Evolutionary conservation across 2,888 invertebrate species (phyloP), one percentile per base, ranked within the genome.

Genomic region (Tetragonula carbonaria): DNA sequence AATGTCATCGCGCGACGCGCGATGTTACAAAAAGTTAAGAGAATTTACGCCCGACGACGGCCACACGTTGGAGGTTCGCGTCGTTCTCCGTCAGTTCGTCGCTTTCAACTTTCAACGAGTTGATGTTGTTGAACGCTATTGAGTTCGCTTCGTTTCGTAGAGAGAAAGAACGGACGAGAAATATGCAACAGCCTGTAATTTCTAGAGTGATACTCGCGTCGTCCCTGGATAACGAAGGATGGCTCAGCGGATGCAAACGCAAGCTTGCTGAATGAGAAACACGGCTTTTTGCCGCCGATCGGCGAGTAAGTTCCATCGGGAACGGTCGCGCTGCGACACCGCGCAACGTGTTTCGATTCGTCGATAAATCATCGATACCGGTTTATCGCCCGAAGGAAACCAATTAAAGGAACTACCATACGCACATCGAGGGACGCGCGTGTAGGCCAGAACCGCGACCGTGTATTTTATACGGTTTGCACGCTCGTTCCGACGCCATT

Each of bases 371-470:
- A 63, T 38, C n/a, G 72, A 74, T 74, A 77, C 76, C 78, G 77
- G 79, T 82, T 82, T 79, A 85, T 75, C 59, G 63, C 38, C 68
- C 86, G 86, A 74, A 75, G 74, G 86, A 77, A 82, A 82, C 62
- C 86, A 85, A 87, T 87, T 87, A 87, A 87, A 86, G 77, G 68
- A 82, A 76, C 45, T 78, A 57, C 28, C 33, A 33, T 57, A 70
- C 66, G 18, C 68, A 28, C 65, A 73, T 57, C 45, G 45, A 16
- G 66, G 72, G 63, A 70, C 74, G 62, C 45, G 45, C 8, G 45
- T 45, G 8, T 55, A 62, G 80, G 80, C 78, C 75, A 73, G 88
- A 78, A 88, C 80, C 83, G 86, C 80, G 75, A 57, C 33, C 73
- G 59, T 68, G 80, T 78, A 82, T 87, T 86, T 72, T 28, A 28